Percentiles rank a stretch among this genome's conserved stretches.
These are phyloP conservation scores for Hirundo rustica DNA, from an alignment of 2,797 vertebrate species.

Conservation along the genomic window DNA sequence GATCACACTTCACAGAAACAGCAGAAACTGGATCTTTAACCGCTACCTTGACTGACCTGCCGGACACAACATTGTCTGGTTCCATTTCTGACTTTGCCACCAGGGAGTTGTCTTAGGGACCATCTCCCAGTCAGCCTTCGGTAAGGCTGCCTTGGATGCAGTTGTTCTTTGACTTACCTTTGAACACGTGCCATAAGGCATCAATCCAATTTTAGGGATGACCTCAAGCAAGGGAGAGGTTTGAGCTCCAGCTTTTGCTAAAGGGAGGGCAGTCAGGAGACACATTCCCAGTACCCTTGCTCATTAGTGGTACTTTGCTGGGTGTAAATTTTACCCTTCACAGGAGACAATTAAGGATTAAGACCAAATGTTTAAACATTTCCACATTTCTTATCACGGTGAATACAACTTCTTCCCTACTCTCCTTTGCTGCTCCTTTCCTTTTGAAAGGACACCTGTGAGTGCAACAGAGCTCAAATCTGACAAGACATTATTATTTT, in stretches of 20 bases:
- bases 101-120: background rate
- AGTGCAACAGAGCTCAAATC: background rate
- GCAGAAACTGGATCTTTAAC: slow-evolving; percentile 9
- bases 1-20: background rate
- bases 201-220: background rate
- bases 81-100: slow-evolving; percentile 2
- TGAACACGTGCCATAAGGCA: background rate
- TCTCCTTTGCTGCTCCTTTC: background rate
- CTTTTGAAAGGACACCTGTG: background rate
- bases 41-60: slow-evolving; percentile 44
- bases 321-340: background rate
- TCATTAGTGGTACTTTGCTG: background rate
- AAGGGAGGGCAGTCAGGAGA: background rate
- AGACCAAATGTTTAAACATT: background rate
- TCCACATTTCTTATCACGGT: background rate
- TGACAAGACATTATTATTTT: slow-evolving; percentile 24
- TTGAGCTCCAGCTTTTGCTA: background rate
- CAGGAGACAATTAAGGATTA: background rate
- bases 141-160: slow-evolving; percentile 34
- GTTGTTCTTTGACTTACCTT: slow-evolving; percentile 59
- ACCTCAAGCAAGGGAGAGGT: background rate
- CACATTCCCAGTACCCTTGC: background rate
- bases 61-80: background rate
- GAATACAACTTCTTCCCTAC: background rate
- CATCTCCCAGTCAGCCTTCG: background rate